A percentile compares a stretch with the other conserved stretches of the same genome.
Evolutionary conservation across 1,140 invertebrate species (phyloP).

Genomic region (Akabosia matsudoensis): DNA sequence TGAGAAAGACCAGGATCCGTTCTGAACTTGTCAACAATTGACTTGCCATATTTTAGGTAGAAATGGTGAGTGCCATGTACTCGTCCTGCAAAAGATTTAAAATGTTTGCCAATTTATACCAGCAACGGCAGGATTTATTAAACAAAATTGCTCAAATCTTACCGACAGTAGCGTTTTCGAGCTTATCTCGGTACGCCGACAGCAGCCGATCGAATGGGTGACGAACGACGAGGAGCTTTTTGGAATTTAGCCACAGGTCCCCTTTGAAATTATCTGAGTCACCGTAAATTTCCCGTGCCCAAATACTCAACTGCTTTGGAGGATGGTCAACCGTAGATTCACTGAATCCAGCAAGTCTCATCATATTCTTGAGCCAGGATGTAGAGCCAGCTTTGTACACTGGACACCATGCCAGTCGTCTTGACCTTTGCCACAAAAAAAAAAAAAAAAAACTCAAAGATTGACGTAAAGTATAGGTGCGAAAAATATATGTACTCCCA

Average conservation of each 20-base stretch:
- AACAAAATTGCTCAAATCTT: background rate
- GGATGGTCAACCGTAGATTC: slow-evolving; percentile 51
- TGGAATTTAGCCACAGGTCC: slow-evolving; percentile 51
- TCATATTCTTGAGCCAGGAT: slow-evolving; percentile 58
- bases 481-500: background rate
- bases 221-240: slow-evolving; percentile 58
- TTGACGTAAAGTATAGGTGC: background rate
- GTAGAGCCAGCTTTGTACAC: slow-evolving; percentile 59
- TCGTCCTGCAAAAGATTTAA: slow-evolving; percentile 31
- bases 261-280: slow-evolving; percentile 52
- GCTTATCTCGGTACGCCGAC: slow-evolving; percentile 64
- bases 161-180: slow-evolving; percentile 56
- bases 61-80: slow-evolving; percentile 59
- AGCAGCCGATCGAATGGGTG: slow-evolving; percentile 65
- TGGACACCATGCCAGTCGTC: slow-evolving; percentile 58
- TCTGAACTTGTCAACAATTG: slow-evolving; percentile 58
- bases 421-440: slow-evolving; percentile 49
- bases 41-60: slow-evolving; percentile 58
- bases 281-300: slow-evolving; percentile 53
- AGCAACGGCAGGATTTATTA: background rate
- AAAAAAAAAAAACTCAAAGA: background rate
- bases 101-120: background rate
- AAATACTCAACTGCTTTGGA: slow-evolving; percentile 52
- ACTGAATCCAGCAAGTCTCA: slow-evolving; percentile 55
- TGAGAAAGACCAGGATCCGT: slow-evolving; percentile 50